Conservation (phyloP, 2,888 invertebrate species). For the Acrocyrtus sp. region DNA sequence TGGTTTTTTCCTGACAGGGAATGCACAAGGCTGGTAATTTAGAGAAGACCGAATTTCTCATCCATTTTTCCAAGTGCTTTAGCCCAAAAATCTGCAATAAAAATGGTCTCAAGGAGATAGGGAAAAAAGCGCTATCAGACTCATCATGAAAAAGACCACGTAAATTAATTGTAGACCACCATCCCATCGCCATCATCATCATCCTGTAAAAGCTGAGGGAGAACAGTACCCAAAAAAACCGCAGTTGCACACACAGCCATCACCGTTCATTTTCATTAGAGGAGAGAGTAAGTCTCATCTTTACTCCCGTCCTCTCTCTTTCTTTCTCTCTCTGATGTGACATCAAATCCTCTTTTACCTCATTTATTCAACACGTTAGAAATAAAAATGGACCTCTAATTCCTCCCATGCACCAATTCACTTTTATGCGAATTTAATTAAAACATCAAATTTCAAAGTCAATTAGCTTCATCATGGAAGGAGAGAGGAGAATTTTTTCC, state of each 20-base stretch:
- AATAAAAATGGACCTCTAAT: conserved; percentile 19
- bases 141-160: conserved; percentile 15
- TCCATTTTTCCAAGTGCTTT: not conserved
- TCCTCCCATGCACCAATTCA: conserved; percentile 25
- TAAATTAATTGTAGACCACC: conserved; percentile 46
- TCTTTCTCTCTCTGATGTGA: conserved; percentile 33
- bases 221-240: conserved; percentile 1
- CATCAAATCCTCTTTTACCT: conserved; percentile 47
- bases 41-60: not conserved
- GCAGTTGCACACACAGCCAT: not conserved
- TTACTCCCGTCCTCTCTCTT: no score
- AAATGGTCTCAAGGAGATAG: not conserved
- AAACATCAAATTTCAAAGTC: conserved; percentile 53
- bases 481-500: conserved; percentile 9
- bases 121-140: not conserved
- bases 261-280: conserved; percentile 42
- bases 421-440: conserved; percentile 51
- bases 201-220: no score
- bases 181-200: no score
- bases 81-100: not conserved
- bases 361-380: conserved; percentile 44
- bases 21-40: not conserved
- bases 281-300: conserved; percentile 14
- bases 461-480: conserved; percentile 24
- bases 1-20: not conserved